These are phyloP conservation scores for Monomorium pharaonis DNA, from an alignment of 1,140 invertebrate species.

Conservation along the genomic window DNA sequence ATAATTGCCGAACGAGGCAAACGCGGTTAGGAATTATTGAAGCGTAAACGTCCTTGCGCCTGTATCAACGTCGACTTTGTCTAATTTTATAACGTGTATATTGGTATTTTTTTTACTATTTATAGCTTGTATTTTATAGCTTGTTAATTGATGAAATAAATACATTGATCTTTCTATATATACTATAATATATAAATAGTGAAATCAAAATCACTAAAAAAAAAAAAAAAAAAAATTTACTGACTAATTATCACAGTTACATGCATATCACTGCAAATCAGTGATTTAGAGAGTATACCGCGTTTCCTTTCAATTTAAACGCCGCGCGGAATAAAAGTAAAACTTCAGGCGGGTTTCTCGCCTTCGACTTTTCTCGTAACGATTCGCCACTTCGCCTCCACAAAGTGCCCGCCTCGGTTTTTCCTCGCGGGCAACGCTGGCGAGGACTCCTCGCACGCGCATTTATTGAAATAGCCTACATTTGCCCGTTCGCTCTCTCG, in stretches of 20 bases:
- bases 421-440: neutral
- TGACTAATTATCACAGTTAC: no score
- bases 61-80: neutral
- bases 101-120: neutral
- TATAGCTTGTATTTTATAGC: no score
- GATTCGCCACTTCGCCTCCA: neutral
- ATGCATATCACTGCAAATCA: no score
- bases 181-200: no score
- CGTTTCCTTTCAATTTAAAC: neutral
- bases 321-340: neutral
- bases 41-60: neutral
- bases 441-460: neutral
- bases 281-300: no score
- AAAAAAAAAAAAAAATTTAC: no score
- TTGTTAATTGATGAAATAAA: no score
- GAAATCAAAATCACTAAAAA: no score
- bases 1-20: neutral
- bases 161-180: no score
- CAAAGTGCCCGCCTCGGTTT: neutral
- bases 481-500: conserved; percentile 10
- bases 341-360: neutral
- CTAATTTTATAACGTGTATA: neutral
- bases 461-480: conserved; percentile 35
- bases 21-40: neutral
- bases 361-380: neutral